phyloP scores from a whole-genome alignment of 2,888 invertebrate genomes.

The Hymenopus coronatus region DNA sequence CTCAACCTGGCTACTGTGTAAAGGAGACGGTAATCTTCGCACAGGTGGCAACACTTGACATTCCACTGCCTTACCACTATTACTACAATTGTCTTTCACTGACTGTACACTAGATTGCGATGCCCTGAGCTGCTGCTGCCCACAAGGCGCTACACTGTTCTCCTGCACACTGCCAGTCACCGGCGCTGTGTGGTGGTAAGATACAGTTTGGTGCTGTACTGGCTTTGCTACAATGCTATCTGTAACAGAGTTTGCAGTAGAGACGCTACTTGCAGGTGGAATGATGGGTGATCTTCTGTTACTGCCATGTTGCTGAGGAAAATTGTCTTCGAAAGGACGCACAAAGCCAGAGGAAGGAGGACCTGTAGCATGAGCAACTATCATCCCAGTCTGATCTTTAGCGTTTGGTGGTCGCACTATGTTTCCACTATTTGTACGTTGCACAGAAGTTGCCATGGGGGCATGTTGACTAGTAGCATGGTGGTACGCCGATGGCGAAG shows the following conservation, averaged over 20 bases:
- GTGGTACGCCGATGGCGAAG: constrained; percentile 36
- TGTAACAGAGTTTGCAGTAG: background rate
- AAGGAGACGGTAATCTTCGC: background rate
- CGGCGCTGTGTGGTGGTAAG: background rate
- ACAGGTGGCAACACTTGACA: background rate
- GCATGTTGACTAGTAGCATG: constrained; percentile 40
- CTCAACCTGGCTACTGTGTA: background rate
- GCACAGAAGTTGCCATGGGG: constrained; percentile 39
- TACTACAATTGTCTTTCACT: background rate
- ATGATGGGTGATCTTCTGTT: constrained; percentile 20
- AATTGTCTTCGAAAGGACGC: constrained; percentile 46
- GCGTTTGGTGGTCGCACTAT: constrained; percentile 35
- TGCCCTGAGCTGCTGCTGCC: constrained; percentile 3
- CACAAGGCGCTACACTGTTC: constrained; percentile 4
- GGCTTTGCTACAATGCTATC: background rate
- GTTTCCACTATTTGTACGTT: constrained; percentile 32
- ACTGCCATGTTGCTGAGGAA: constrained; percentile 28
- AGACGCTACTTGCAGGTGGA: background rate
- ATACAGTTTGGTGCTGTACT: background rate
- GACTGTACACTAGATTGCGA: background rate
- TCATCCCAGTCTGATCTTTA: constrained; percentile 17
- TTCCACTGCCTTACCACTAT: background rate
- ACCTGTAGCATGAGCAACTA: background rate
- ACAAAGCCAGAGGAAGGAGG: constrained; percentile 40
- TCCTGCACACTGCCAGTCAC: background rate